Evolutionary conservation across 2,888 invertebrate species (phyloP).

Genomic region (Panzeria rudis): DNA sequence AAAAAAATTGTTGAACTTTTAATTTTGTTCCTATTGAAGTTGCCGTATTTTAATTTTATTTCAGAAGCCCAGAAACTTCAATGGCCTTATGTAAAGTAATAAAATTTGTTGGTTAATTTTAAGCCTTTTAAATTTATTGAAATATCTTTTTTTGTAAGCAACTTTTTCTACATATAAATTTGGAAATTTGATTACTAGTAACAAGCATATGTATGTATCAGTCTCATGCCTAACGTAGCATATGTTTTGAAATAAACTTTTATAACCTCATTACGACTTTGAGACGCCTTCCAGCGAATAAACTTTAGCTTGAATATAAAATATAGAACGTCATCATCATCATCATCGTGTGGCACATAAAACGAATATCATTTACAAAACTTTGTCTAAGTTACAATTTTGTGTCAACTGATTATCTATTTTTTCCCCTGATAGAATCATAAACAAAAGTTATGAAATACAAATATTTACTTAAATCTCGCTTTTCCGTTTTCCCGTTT

Average conservation of each 20-base stretch:
- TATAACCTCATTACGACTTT: conserved; percentile 47
- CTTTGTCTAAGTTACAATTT: conserved; percentile 21
- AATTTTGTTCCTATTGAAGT: no score
- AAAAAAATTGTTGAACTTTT: no score
- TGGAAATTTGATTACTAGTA: neutral
- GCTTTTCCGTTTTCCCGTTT: conserved; percentile 16
- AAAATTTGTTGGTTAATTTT: neutral
- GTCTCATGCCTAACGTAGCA: neutral
- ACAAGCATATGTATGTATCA: neutral
- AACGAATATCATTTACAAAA: conserved; percentile 37
- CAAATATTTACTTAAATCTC: neutral
- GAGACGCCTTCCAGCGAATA: conserved; percentile 47
- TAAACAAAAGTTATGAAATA: neutral
- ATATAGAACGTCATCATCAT: conserved; percentile 21
- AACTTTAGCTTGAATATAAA: conserved; percentile 27
- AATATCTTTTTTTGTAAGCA: neutral
- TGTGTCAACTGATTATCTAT: conserved; percentile 45
- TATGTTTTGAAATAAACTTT: conserved; percentile 29
- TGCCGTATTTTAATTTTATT: no score
- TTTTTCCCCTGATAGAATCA: conserved; percentile 4
- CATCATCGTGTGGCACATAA: neutral
- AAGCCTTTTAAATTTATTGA: neutral
- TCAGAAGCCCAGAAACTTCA: no score
- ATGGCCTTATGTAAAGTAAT: no score
- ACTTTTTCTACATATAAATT: neutral